Base-by-base conservation (phyloP, 2,797 vertebrate genomes). In the Phylloscopus collybita region DNA sequence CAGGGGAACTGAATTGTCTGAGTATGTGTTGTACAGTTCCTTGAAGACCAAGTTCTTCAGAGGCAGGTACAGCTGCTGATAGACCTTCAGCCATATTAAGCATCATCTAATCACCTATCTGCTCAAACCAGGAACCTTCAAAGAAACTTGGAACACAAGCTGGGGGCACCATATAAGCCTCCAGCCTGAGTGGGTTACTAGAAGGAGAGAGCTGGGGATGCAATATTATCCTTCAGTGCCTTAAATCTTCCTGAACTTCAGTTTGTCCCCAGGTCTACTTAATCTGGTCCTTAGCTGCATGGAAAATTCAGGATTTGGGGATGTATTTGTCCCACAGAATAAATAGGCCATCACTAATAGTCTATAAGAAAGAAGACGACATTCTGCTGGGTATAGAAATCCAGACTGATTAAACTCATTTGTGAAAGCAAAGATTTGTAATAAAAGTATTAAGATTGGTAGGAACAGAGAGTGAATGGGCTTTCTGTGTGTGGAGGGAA, bases 1-100 rank as follows among this genome's bases (percentile, higher is more conserved):
- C 23, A 8, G 0, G 0, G 11, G 11, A 14, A 14, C 14, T 42
- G 32, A 23, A 16, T 12, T 56, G 27, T 26, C 62, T 26, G 32
- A 57, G 19, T 1, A 0, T 30, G 11, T 1, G 1, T 34, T 70
- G 36, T 36, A 60, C 11, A 51, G 45, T 17, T 90, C 10, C 34
- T 72, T 51, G 54, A 86, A 75, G 38, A 67, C 5, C 10, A 10
- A 11, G 25, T 25, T 56, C 30, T 54, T 66, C 30, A 73, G 47
- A 42, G 21, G 10, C 19, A n/a, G 2, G 8, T 78, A 22, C 21
- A 45, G 38, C 25, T 18, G 17, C 11, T 62, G 27, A 20, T 18
- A 51, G 27, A 62, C 10, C 21, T 90, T 90, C 49, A 66, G 22
- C 19, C 5, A 5, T 10, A 32, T 61, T 59, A 34, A 12, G 17